Conservation (phyloP, 23 tunicate genomes). For the Botrylloides violaceus region DNA sequence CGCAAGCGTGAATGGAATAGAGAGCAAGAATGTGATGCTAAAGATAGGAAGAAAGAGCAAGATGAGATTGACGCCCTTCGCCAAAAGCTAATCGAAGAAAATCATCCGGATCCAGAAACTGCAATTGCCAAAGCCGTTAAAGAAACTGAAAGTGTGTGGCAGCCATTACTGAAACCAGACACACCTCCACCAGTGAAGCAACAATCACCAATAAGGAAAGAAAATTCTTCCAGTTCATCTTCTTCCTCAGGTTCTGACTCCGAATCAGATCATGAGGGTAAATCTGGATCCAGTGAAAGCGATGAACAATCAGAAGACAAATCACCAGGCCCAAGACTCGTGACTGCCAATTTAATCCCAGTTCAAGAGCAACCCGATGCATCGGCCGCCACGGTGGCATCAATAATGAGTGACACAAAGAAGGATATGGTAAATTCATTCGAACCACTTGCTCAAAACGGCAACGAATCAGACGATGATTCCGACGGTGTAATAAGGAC, state of each 20-base stretch:
- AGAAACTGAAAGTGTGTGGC: conserved; percentile 82
- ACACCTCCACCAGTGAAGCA: conserved; percentile 68
- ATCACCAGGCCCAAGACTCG: conserved; percentile 15
- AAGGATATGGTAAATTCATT: conserved; percentile 2
- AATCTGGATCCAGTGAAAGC: conserved; percentile 66
- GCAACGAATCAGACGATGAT: conserved; percentile 2
- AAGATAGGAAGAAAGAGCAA: conserved; percentile 91
- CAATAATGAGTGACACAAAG: neutral
- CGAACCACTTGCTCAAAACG: conserved; percentile 8
- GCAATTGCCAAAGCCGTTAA: conserved; percentile 72
- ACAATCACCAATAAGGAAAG: conserved; percentile 8
- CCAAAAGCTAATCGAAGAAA: conserved; percentile 69
- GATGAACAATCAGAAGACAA: conserved; percentile 29
- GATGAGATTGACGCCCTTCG: conserved; percentile 82
- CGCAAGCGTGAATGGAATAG: conserved; percentile 61
- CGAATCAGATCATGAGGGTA: conserved; percentile 30
- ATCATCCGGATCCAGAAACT: conserved; percentile 80
- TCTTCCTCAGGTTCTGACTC: conserved; percentile 50
- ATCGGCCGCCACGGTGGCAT: neutral
- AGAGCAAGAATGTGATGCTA: conserved; percentile 65
- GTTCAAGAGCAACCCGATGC: conserved; percentile 11
- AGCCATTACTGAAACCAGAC: conserved; percentile 84
- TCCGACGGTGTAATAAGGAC: conserved; percentile 10
- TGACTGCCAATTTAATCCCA: conserved; percentile 21
- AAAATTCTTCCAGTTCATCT: conserved; percentile 38